Conservation (phyloP, 2,797 vertebrate genomes). For the Betta splendens region DNA sequence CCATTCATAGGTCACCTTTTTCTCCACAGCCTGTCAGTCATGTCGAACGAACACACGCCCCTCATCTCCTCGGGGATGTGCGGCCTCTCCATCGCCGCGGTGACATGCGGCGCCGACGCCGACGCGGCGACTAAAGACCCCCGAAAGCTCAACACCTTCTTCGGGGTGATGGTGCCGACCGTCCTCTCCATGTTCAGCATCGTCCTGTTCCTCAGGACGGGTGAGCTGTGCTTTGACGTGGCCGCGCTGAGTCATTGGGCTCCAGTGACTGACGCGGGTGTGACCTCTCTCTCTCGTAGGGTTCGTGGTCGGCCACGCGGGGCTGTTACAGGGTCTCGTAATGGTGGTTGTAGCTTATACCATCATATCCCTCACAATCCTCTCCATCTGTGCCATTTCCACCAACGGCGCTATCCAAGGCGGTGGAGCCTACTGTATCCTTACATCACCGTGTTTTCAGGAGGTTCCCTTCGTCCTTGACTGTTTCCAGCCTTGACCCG, state of each 20-base stretch:
- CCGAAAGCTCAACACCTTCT: slow-evolving; percentile 88
- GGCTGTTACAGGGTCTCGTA: slow-evolving; percentile 86
- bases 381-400: slow-evolving; percentile 93
- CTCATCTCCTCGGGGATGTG: slow-evolving; percentile 86
- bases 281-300: slow-evolving; percentile 60
- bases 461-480: not conserved
- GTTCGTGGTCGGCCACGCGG: slow-evolving; percentile 90
- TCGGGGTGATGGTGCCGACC: slow-evolving; percentile 92
- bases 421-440: slow-evolving; percentile 95
- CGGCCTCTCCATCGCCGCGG: slow-evolving; percentile 70
- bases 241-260: slow-evolving; percentile 33
- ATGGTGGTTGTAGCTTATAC: slow-evolving; percentile 91
- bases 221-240: slow-evolving; percentile 72
- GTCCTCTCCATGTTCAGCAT: slow-evolving; percentile 96
- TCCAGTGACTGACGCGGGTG: slow-evolving; percentile 30
- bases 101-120: slow-evolving; percentile 40
- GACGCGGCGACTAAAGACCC: slow-evolving; percentile 54
- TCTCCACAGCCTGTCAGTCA: slow-evolving; percentile 58
- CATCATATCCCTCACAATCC: slow-evolving; percentile 89
- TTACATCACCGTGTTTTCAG: slow-evolving; percentile 35
- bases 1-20: not conserved
- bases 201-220: slow-evolving; percentile 89
- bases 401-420: slow-evolving; percentile 92
- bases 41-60: slow-evolving; percentile 88
- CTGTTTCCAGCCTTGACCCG: slow-evolving; percentile 43